Evolutionary conservation across 1,140 invertebrate genomes (phyloP).

Genomic region (Drosophila santomea): DNA sequence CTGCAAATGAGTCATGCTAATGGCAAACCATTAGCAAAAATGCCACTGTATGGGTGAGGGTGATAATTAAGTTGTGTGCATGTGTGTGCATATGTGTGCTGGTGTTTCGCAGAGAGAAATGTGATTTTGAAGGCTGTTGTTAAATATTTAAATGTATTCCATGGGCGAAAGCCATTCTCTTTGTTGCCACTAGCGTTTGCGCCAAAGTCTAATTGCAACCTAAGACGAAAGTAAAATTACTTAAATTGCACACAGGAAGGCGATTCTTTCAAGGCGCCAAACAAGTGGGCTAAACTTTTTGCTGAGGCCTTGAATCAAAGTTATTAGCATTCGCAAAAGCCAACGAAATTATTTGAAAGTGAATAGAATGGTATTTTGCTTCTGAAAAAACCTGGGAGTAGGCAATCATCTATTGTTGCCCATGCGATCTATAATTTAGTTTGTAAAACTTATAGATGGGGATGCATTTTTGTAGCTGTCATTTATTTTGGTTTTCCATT

Average conservation of each 20-base stretch:
- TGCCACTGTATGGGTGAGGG: slow-evolving; percentile 55
- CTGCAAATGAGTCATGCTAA: slow-evolving; percentile 82
- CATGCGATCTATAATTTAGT: background rate
- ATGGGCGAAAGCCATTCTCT: slow-evolving; percentile 39
- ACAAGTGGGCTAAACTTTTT: slow-evolving; percentile 11
- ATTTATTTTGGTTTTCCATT: no score
- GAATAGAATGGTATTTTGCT: background rate
- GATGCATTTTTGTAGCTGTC: no score
- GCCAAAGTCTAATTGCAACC: slow-evolving; percentile 72
- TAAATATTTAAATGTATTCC: slow-evolving; percentile 80
- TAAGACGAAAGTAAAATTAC: slow-evolving; percentile 56
- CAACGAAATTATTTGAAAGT: background rate
- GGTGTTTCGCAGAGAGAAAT: slow-evolving; percentile 67
- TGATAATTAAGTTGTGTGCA: slow-evolving; percentile 52
- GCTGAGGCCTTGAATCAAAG: slow-evolving; percentile 12
- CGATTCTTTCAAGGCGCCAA: slow-evolving; percentile 47
- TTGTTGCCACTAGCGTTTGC: slow-evolving; percentile 30
- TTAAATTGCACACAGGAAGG: slow-evolving; percentile 47
- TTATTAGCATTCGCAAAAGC: background rate
- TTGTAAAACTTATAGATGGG: no score
- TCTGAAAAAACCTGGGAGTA: background rate
- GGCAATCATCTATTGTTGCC: background rate
- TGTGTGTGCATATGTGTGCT: slow-evolving; percentile 25
- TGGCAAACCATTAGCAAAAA: slow-evolving; percentile 80
- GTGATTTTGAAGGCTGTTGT: slow-evolving; percentile 80